These are phyloP conservation scores for Taenaris catops DNA, from an alignment of 2,888 invertebrate genomes.

Conservation along the genomic window DNA sequence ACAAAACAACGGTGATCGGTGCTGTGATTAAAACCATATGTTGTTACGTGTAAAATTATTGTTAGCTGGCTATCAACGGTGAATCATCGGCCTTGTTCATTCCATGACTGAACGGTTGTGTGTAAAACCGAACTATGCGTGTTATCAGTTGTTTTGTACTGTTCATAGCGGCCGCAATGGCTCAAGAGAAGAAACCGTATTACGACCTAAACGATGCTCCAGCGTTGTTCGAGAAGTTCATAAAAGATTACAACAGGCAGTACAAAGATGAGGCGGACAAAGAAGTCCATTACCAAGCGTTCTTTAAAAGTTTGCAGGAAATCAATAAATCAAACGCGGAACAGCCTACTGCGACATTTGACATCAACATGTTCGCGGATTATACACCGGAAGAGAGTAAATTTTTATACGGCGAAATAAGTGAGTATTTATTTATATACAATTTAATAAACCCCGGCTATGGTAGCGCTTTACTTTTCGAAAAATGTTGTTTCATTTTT, in stretches of 20 bases:
- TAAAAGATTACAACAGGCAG: conserved; percentile 31
- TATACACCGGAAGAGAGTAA: conserved; percentile 33
- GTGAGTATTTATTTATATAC: conserved; percentile 12
- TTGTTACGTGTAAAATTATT: too few species aligned
- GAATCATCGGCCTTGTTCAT: background rate
- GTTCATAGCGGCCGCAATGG: conserved; percentile 22
- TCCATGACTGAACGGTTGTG: conserved; percentile 1
- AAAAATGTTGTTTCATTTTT: too few species aligned
- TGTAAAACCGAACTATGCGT: conserved; percentile 3
- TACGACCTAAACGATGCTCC: conserved; percentile 35
- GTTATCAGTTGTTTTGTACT: conserved; percentile 5
- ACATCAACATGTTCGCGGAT: conserved; percentile 41
- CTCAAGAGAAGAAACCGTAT: conserved; percentile 18
- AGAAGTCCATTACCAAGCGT: conserved; percentile 34
- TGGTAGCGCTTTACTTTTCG: too few species aligned
- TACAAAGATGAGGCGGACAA: conserved; percentile 40
- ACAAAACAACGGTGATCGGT: too few species aligned
- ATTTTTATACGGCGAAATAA: conserved; percentile 24
- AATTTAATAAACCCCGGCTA: too few species aligned
- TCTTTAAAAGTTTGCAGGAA: conserved; percentile 29
- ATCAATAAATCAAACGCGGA: conserved; percentile 31
- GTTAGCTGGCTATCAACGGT: conserved; percentile 1
- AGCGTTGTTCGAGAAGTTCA: conserved; percentile 35
- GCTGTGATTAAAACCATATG: too few species aligned
- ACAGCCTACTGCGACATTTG: conserved; percentile 27